Evolutionary conservation across 2,113 vertebrate genomes (phyloP).

Genomic region (Carassius auratus): DNA sequence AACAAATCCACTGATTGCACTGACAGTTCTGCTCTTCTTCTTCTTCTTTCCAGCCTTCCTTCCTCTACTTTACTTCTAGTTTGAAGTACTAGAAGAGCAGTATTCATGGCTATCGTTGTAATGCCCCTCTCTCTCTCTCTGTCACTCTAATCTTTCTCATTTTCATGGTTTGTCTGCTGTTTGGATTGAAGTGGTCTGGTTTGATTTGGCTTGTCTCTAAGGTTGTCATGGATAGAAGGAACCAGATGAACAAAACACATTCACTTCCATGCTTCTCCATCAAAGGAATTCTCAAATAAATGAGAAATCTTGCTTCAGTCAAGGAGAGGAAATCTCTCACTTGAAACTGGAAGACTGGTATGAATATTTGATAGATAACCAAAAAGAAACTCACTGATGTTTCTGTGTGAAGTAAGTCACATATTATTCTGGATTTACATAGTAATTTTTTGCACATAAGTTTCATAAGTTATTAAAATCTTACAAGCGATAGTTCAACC

Average conservation of each 20-base stretch:
- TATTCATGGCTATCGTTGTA: neutral
- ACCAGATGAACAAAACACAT: slow-evolving; percentile 54
- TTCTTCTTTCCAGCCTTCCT: neutral
- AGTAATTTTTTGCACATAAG: neutral
- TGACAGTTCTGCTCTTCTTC: neutral
- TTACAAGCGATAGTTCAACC: neutral
- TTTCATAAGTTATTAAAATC: neutral
- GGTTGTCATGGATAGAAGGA: slow-evolving; percentile 63
- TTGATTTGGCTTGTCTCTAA: slow-evolving; percentile 53
- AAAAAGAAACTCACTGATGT: neutral
- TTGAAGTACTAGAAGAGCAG: neutral
- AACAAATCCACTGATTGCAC: neutral
- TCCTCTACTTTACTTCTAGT: neutral
- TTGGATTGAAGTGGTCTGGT: slow-evolving; percentile 24
- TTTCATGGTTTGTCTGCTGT: slow-evolving; percentile 59
- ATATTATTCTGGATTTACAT: neutral
- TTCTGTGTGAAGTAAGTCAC: neutral
- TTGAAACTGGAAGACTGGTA: neutral
- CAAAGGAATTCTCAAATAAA: neutral
- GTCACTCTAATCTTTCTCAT: slow-evolving; percentile 11
- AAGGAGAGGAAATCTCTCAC: neutral
- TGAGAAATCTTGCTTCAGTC: too few relatives aligned
- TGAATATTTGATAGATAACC: neutral
- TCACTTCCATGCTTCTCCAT: slow-evolving; percentile 58
- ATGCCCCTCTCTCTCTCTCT: slow-evolving; percentile 4